Percentiles rank a stretch among this genome's conserved stretches.
Conservation (phyloP, 1,140 invertebrate species). For the Drosophila ambigua region DNA sequence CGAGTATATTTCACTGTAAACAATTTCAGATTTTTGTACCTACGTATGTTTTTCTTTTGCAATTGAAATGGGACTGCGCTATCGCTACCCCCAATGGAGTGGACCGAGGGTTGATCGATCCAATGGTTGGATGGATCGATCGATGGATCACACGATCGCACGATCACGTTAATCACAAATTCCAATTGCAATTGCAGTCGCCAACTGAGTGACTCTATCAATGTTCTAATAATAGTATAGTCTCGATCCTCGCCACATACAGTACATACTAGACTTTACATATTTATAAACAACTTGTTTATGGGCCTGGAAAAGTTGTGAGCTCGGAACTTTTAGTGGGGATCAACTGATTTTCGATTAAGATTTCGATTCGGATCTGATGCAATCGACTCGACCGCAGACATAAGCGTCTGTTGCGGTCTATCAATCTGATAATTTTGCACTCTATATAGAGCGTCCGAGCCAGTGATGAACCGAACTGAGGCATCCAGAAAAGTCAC, state of each 20-base stretch:
- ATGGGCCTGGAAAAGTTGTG: constrained; percentile 21
- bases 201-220: constrained; percentile 25
- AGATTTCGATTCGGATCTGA: constrained; percentile 42
- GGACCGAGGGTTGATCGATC: constrained; percentile 49
- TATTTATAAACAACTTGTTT: constrained; percentile 60
- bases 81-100: constrained; percentile 61
- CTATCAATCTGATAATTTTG: constrained; percentile 52
- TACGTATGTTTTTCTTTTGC: constrained; percentile 55
- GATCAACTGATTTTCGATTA: constrained; percentile 35
- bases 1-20: constrained; percentile 54
- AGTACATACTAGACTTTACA: not conserved
- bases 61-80: constrained; percentile 55
- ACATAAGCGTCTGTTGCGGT: constrained; percentile 56
- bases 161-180: constrained; percentile 32
- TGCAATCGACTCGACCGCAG: constrained; percentile 59
- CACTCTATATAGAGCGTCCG: constrained; percentile 10
- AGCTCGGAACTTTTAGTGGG: constrained; percentile 1
- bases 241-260: not conserved
- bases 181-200: constrained; percentile 15
- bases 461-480: constrained; percentile 19
- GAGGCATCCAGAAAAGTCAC: constrained; percentile 36
- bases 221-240: constrained; percentile 39
- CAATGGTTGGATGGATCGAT: constrained; percentile 5
- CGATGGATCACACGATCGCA: constrained; percentile 42
- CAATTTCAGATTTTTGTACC: constrained; percentile 67